Evolutionary conservation across 2,888 invertebrate species (phyloP).

Genomic region (Ophion obscuratus): DNA sequence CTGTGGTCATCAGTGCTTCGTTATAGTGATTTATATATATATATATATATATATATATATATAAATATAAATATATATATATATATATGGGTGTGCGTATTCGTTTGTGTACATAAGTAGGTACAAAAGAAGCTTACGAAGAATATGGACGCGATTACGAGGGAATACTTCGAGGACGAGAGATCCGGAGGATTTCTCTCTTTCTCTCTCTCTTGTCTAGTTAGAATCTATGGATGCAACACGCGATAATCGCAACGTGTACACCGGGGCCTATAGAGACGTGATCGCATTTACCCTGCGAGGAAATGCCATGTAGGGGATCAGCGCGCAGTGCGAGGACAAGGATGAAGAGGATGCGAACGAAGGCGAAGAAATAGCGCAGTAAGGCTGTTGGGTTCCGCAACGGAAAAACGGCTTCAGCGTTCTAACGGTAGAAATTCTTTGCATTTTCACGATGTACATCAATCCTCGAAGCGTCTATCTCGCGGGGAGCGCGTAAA

Average conservation of each 20-base stretch:
- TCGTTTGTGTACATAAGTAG: not conserved
- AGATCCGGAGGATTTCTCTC: constrained; percentile 37
- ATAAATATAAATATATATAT: not conserved
- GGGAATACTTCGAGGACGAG: constrained; percentile 42
- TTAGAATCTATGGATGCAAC: constrained; percentile 58
- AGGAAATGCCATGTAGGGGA: constrained; percentile 51
- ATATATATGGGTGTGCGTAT: not conserved
- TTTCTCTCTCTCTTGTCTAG: constrained; percentile 18
- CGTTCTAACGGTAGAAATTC: constrained; percentile 68
- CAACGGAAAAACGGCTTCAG: constrained; percentile 31
- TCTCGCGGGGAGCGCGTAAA: constrained; percentile 22
- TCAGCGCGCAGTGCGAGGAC: constrained; percentile 30
- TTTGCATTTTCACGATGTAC: constrained; percentile 64
- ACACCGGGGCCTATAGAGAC: constrained; percentile 1
- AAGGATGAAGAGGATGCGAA: constrained; percentile 49
- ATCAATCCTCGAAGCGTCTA: constrained; percentile 57
- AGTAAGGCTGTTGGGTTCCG: not conserved
- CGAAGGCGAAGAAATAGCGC: not conserved
- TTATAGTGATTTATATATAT: constrained; percentile 43
- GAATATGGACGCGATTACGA: constrained; percentile 40
- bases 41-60: not conserved
- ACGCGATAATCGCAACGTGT: constrained; percentile 55
- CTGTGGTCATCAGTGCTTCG: constrained; percentile 56
- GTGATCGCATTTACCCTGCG: constrained; percentile 50
- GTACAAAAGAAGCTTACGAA: constrained; percentile 32